Percentiles rank a stretch among this genome's conserved stretches.
Evolutionary conservation across 2,888 invertebrate genomes (phyloP).

Genomic region (Cerastis rubricosa): DNA sequence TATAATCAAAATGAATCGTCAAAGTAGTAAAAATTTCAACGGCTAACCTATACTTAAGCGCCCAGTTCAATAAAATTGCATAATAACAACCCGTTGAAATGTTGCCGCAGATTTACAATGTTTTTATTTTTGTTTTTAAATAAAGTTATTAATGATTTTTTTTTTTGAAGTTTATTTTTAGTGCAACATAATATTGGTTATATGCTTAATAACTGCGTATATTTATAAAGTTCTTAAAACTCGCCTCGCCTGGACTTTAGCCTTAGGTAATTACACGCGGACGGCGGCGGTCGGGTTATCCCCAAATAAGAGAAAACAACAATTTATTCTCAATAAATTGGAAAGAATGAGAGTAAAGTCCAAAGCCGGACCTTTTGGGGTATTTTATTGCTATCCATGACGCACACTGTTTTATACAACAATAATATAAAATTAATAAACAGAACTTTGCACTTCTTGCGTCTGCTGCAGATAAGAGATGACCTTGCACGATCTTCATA

Average conservation of each 20-base stretch:
- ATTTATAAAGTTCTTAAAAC: background rate
- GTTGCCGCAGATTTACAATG: background rate
- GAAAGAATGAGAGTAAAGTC: conserved; percentile 12
- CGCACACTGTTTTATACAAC: conserved; percentile 2
- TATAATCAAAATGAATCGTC: background rate
- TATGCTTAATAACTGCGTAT: background rate
- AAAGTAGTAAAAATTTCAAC: background rate
- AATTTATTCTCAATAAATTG: background rate
- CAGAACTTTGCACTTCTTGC: conserved; percentile 28
- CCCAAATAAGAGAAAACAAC: background rate
- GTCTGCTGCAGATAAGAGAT: conserved; percentile 22
- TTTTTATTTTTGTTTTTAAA: background rate
- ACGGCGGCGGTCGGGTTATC: background rate
- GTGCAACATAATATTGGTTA: background rate
- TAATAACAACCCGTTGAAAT: background rate
- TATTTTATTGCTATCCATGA: conserved; percentile 30
- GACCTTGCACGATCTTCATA: conserved; percentile 32
- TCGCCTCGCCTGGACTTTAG: background rate
- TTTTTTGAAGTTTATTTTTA: background rate
- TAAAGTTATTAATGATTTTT: background rate
- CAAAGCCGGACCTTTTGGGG: background rate
- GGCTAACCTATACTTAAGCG: background rate
- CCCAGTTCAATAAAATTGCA: background rate
- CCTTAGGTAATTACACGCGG: background rate
- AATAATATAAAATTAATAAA: conserved; percentile 5